A percentile compares a stretch with the other conserved stretches of the same genome.
Conservation (phyloP, 2,797 vertebrate species). For the Schizopygopsis malacanthus region DNA sequence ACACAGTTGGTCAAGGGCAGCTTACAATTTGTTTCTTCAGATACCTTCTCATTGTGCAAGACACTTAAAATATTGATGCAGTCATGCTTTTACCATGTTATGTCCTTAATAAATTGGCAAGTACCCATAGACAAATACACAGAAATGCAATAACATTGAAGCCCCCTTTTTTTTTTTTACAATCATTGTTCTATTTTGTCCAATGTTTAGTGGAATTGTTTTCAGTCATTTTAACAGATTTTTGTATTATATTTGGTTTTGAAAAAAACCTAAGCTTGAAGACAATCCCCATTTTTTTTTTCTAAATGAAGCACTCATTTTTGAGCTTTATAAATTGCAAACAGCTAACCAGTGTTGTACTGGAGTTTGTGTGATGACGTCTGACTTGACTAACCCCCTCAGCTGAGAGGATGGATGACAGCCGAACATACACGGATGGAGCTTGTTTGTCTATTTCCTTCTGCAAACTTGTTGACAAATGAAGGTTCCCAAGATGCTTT, state of each 20-base stretch:
- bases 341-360: constrained; percentile 15
- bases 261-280: constrained; percentile 1
- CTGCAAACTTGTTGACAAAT: constrained; percentile 43
- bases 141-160: neutral
- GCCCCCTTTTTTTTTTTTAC: neutral
- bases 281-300: neutral
- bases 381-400: constrained; percentile 67
- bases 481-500: constrained; percentile 48
- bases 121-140: neutral
- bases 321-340: constrained; percentile 29
- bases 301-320: neutral
- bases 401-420: constrained; percentile 64
- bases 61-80: neutral
- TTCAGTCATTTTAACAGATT: constrained; percentile 13
- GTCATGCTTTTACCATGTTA: neutral
- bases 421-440: constrained; percentile 37
- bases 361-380: constrained; percentile 52
- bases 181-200: neutral
- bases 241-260: neutral
- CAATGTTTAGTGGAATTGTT: neutral
- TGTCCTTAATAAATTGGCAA: neutral
- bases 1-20: neutral
- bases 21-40: neutral
- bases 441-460: constrained; percentile 31
- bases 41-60: neutral